Conservation (phyloP, 2,797 vertebrate species). For the Labeo calbasu region DNA sequence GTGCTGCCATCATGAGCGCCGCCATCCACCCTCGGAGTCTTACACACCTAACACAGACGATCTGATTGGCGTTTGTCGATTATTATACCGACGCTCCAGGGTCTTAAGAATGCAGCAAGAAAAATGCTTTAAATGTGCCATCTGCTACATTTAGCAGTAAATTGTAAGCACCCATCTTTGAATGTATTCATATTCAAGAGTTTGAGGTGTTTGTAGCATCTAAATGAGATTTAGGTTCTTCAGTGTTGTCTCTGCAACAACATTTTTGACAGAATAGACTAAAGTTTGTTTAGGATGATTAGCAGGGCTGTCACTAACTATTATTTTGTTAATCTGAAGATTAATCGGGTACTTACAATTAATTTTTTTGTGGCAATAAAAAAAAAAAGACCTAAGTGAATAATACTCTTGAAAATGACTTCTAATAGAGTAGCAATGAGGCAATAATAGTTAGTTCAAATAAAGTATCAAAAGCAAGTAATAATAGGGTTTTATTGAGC, state of each 20-base stretch:
- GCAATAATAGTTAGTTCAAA: too few relatives aligned
- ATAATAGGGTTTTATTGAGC: too few relatives aligned
- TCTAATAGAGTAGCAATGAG: too few relatives aligned
- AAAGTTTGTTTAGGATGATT: neutral
- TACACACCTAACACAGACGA: conserved; percentile 8
- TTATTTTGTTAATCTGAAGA: too few relatives aligned
- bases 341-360: too few relatives aligned
- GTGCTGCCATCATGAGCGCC: conserved; percentile 48
- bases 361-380: too few relatives aligned
- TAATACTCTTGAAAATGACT: too few relatives aligned
- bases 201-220: neutral
- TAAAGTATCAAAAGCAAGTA: too few relatives aligned
- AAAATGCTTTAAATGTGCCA: neutral
- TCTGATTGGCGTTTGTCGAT: conserved; percentile 3
- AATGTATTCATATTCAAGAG: neutral
- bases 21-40: conserved; percentile 38
- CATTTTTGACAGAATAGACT: neutral
- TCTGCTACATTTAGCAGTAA: neutral
- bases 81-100: neutral
- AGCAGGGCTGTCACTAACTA: too few relatives aligned
- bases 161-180: neutral
- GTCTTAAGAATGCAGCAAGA: neutral
- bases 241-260: neutral
- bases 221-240: neutral
- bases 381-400: too few relatives aligned